These are phyloP conservation scores for Catostylus mosaicus DNA, from an alignment of 30 jellyfish, hydroid and myxozoan species.

Conservation along the genomic window DNA sequence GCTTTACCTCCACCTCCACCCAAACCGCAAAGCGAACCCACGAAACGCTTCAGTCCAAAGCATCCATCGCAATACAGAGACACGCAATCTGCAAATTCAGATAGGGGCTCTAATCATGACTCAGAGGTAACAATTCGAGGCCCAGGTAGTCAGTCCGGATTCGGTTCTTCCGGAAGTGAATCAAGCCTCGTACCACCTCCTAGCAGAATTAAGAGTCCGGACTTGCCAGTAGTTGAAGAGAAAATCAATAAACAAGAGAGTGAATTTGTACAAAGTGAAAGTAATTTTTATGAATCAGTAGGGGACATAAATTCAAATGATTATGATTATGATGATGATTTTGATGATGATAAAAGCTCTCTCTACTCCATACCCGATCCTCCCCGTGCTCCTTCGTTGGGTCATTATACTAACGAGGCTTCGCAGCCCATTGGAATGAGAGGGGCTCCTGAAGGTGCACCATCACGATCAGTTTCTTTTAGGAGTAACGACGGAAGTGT, in stretches of 20 bases:
- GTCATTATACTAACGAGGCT: neutral
- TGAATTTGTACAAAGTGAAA: neutral
- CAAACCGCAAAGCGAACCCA: conserved; percentile 13
- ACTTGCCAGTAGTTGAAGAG: conserved; percentile 15
- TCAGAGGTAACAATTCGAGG: conserved; percentile 46
- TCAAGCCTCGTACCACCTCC: conserved; percentile 56
- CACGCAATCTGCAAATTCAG: conserved; percentile 17
- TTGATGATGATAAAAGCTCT: conserved; percentile 58
- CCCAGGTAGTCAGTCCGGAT: conserved; percentile 12
- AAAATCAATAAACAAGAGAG: neutral
- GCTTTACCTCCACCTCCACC: conserved; percentile 99
- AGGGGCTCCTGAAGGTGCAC: conserved; percentile 20
- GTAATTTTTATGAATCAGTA: neutral
- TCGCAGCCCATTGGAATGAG: neutral
- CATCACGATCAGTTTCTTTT: conserved; percentile 31
- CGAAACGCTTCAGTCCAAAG: neutral
- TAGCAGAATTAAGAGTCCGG: neutral
- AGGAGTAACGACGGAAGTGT: conserved; percentile 58
- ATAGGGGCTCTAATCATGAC: conserved; percentile 15
- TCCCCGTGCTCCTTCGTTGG: conserved; percentile 23
- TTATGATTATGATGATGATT: conserved; percentile 9
- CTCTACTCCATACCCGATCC: conserved; percentile 47
- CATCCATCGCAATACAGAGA: neutral
- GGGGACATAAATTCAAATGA: neutral
- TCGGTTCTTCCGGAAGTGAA: conserved; percentile 50